Base-by-base conservation (phyloP, 2,113 vertebrate species). In the Rhynchomys soricoides region DNA sequence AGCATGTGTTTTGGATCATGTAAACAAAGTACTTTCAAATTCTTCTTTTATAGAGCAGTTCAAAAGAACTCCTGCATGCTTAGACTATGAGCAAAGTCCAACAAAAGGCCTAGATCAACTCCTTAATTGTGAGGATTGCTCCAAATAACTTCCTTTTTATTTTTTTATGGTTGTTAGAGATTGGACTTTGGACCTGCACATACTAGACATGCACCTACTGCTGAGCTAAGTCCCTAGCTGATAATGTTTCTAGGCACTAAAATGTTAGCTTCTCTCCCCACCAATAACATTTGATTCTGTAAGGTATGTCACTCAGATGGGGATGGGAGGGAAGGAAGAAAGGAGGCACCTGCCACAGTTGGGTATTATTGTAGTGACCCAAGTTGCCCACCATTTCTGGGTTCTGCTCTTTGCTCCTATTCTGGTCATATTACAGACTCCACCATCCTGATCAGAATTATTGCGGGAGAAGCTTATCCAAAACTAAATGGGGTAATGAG, bases 221-320 rank as follows among this genome's bases (percentile, higher is more conserved):
- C 64, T 68, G 64, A 66, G 29, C 45, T 52, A 37, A 45, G 22
- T 50, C n/a, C 16, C 45, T 21, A 70, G 11, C 11, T 50, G 45
- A 26, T 62, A 83, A 75, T 77, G 40, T 71, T 86, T 94, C 89
- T 95, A 91, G 17, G 48, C 3, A 59, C 29, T 91, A 16, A 85
- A 37, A 64, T 77, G 78, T 40, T 81, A 90, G 70, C 45, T 94
- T 96, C 29, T 94, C 37, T 92, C 50, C 40, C 64, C 64, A 77
- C 8, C 29, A 10, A n/a, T 57, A 70, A 77, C 34, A 37, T 87
- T 71, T 52, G 24, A 88, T 81, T 94, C 71, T 10, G 0, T 45
- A 75, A 94, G 26, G 26, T 26, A 79, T 3, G 7, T 81, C 34
- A 17, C 55, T 95, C 78, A 73, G 21, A 62, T 16, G 52, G 7